These are phyloP conservation scores for Hemitrygon akajei DNA, from an alignment of 2,797 vertebrate genomes.

Conservation along the genomic window DNA sequence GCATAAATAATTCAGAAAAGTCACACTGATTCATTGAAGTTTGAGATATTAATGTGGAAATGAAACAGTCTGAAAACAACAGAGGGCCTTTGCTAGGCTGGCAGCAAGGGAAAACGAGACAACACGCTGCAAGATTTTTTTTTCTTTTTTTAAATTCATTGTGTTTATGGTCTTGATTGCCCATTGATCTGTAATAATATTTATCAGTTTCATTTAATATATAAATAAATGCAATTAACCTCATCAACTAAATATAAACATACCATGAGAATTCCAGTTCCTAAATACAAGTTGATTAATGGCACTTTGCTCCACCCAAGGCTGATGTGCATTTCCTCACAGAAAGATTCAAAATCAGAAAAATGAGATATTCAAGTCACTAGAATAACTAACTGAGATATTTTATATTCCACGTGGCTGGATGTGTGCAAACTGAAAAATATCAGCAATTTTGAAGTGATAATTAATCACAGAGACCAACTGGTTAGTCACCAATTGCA, in stretches of 20 bases:
- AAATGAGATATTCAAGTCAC: background rate
- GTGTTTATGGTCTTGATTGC: background rate
- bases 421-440: background rate
- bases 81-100: background rate
- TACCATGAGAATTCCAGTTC: background rate
- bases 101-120: background rate
- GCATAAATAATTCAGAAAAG: conserved; percentile 28
- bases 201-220: background rate
- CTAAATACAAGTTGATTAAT: background rate
- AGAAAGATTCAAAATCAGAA: background rate
- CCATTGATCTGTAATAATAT: background rate
- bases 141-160: background rate
- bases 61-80: background rate
- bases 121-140: background rate
- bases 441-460: background rate
- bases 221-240: background rate
- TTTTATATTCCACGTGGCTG: background rate
- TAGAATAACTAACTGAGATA: background rate
- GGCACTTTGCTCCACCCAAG: background rate
- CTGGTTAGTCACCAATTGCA: background rate
- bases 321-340: too few relatives aligned
- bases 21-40: conserved; percentile 27
- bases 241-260: background rate
- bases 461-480: conserved; percentile 2
- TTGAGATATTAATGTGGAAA: conserved; percentile 25